Percentiles rank a stretch among this genome's conserved stretches.
phyloP scores from a whole-genome alignment of 2,113 vertebrate genomes.

The Gobius niger region DNA sequence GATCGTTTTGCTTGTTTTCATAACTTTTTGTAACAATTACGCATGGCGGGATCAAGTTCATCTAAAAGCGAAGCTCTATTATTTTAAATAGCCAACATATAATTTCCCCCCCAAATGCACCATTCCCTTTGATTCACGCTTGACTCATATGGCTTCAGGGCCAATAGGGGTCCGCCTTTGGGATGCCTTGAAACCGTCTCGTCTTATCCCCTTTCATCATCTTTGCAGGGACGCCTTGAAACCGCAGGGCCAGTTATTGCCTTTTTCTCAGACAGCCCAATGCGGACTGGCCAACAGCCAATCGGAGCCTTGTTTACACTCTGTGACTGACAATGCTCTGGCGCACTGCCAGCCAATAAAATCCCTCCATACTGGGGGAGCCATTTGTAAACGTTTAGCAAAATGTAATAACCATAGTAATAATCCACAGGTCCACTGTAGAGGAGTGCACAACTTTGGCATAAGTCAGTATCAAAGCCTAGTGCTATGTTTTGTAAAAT shows the following conservation, averaged over 20 bases:
- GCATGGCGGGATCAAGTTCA: constrained; percentile 49
- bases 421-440: constrained; percentile 35
- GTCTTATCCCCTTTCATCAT: constrained; percentile 89
- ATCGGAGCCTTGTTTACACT: constrained; percentile 98
- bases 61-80: constrained; percentile 71
- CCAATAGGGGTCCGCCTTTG: constrained; percentile 83
- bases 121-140: constrained; percentile 86
- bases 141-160: constrained; percentile 84
- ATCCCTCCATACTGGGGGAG: constrained; percentile 28
- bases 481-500: no score
- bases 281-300: constrained; percentile 94
- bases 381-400: constrained; percentile 66
- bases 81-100: constrained; percentile 76
- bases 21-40: constrained; percentile 47
- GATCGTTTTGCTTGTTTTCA: constrained; percentile 48
- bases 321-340: constrained; percentile 88
- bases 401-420: constrained; percentile 39
- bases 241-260: constrained; percentile 92
- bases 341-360: constrained; percentile 85
- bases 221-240: constrained; percentile 88
- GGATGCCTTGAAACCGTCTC: constrained; percentile 88
- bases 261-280: constrained; percentile 81
- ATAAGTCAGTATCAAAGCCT: no score
- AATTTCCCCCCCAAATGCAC: constrained; percentile 75
- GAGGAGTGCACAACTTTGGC: no score